Conservation (phyloP, 2,888 invertebrate genomes). For the Marasmarcha lunaedactyla region DNA sequence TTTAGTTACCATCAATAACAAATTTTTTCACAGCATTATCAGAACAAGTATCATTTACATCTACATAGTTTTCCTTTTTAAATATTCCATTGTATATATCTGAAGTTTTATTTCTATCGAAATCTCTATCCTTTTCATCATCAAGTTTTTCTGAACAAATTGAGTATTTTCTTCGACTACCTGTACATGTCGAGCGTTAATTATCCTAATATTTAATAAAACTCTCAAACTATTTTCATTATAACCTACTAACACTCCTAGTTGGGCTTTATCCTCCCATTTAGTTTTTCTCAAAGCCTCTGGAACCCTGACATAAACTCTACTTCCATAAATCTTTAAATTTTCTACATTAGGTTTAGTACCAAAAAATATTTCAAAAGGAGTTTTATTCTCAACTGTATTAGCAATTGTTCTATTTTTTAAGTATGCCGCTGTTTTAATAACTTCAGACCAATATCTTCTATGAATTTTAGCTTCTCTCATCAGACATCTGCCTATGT, state of each 20-base stretch:
- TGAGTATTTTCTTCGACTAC: conserved; percentile 10
- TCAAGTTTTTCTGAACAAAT: neutral
- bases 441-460: conserved; percentile 19
- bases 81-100: neutral
- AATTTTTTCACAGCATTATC: conserved; percentile 6
- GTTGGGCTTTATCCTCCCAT: conserved; percentile 20
- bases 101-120: neutral
- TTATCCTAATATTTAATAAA: conserved; percentile 18
- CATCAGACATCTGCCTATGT: conserved; percentile 19
- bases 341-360: conserved; percentile 17
- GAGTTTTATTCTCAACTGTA: conserved; percentile 20
- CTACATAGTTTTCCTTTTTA: conserved; percentile 11
- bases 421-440: conserved; percentile 21
- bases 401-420: conserved; percentile 22
- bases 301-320: conserved; percentile 21
- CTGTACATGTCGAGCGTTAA: conserved; percentile 19
- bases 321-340: conserved; percentile 22
- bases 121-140: neutral
- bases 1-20: conserved; percentile 4
- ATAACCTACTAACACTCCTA: conserved; percentile 21
- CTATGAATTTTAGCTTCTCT: conserved; percentile 18
- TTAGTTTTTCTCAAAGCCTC: conserved; percentile 20
- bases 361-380: conserved; percentile 20
- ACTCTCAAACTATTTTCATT: conserved; percentile 21
- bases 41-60: conserved; percentile 1